These are phyloP conservation scores for Lates calcarifer DNA, from an alignment of 2,113 vertebrate species.

Conservation along the genomic window DNA sequence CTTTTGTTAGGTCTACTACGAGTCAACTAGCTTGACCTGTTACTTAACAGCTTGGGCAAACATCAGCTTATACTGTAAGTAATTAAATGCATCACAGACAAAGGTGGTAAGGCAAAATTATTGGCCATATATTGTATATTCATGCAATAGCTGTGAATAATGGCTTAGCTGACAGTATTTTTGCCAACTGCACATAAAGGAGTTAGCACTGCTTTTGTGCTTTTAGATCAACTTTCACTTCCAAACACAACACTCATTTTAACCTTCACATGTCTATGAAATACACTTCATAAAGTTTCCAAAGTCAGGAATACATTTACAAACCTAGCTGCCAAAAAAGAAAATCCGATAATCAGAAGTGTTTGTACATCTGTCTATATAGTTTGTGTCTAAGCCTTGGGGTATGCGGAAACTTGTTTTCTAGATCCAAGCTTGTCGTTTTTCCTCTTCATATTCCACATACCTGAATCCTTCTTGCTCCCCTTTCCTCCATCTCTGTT, in stretches of 20 bases:
- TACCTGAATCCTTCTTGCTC: constrained; percentile 94
- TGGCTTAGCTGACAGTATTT: constrained; percentile 21
- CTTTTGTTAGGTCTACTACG: background rate
- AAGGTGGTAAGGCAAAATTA: background rate
- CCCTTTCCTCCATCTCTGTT: constrained; percentile 94
- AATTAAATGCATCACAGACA: background rate
- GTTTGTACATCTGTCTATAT: background rate
- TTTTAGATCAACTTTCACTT: constrained; percentile 33
- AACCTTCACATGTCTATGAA: constrained; percentile 7
- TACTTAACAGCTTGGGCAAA: background rate
- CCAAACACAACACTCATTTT: background rate
- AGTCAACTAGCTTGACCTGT: background rate
- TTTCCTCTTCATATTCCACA: constrained; percentile 57
- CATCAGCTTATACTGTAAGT: background rate
- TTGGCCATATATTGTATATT: constrained; percentile 30
- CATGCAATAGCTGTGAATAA: constrained; percentile 10
- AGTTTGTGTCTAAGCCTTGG: constrained; percentile 10
- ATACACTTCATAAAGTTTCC: background rate
- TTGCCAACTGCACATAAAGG: background rate
- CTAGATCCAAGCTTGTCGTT: background rate
- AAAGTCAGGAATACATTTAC: constrained; percentile 4
- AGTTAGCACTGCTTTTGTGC: background rate
- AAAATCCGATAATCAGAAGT: background rate
- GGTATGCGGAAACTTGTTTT: constrained; percentile 12
- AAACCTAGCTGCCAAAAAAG: background rate